These are phyloP conservation scores for Tipula unca DNA, from an alignment of 2,888 invertebrate species.

Conservation along the genomic window DNA sequence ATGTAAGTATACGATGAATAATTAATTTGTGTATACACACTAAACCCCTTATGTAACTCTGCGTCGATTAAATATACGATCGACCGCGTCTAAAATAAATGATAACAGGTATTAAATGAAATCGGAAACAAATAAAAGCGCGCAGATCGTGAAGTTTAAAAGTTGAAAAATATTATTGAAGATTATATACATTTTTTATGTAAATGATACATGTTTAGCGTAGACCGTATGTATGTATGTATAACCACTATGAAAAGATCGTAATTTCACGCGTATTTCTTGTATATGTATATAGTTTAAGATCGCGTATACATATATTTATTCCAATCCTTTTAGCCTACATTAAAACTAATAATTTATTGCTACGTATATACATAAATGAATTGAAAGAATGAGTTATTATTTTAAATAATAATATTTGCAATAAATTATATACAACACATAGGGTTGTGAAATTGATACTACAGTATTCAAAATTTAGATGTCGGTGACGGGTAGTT, in stretches of 20 bases:
- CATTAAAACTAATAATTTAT: not conserved
- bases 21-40: not conserved
- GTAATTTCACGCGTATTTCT: not conserved
- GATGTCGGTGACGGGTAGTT: not conserved
- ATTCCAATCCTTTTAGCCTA: conserved; percentile 9
- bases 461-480: not conserved
- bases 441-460: not conserved
- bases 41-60: not conserved
- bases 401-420: not conserved
- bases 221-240: not conserved
- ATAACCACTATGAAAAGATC: not conserved
- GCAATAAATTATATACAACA: not conserved
- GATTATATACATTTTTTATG: not conserved
- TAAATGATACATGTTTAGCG: not conserved
- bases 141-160: not conserved
- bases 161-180: not conserved
- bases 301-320: too few relatives aligned
- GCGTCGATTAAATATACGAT: not conserved
- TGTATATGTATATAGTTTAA: not conserved
- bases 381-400: not conserved
- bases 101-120: not conserved
- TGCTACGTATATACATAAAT: too few relatives aligned
- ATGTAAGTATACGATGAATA: not conserved
- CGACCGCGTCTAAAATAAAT: not conserved
- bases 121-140: not conserved